A percentile compares a stretch with the other conserved stretches of the same genome.
These are phyloP conservation scores for Notothenia coriiceps DNA, from an alignment of 2,113 vertebrate species.

Conservation along the genomic window DNA sequence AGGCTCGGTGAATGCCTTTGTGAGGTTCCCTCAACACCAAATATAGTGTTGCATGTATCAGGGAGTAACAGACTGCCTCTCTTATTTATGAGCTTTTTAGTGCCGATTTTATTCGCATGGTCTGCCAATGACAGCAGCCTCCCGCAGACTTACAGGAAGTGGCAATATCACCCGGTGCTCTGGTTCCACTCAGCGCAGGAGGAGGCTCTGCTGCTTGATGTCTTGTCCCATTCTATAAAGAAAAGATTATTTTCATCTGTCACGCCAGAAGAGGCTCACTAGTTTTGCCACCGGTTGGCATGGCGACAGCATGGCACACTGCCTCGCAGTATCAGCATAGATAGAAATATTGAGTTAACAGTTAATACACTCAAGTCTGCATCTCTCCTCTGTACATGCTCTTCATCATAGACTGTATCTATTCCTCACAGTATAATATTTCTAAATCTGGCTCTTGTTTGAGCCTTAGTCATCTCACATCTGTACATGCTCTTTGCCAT, in stretches of 20 bases:
- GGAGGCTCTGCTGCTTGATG: constrained; percentile 62
- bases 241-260: constrained; percentile 66
- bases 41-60: constrained; percentile 28
- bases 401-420: constrained; percentile 7
- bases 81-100: constrained; percentile 61
- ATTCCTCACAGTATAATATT: constrained; percentile 17
- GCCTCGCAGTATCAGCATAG: constrained; percentile 31
- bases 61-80: constrained; percentile 44
- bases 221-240: constrained; percentile 58
- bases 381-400: constrained; percentile 26
- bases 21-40: constrained; percentile 51
- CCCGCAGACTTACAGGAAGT: constrained; percentile 68
- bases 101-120: constrained; percentile 66
- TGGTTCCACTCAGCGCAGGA: constrained; percentile 55
- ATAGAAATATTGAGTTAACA: constrained; percentile 41
- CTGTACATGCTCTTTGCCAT: constrained; percentile 45
- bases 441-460: constrained; percentile 41
- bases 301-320: constrained; percentile 52
- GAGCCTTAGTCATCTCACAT: constrained; percentile 57
- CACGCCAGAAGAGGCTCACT: constrained; percentile 38
- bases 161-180: constrained; percentile 57
- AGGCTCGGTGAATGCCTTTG: constrained; percentile 47
- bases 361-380: constrained; percentile 24
- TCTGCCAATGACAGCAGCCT: constrained; percentile 63
- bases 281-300: constrained; percentile 65